phyloP scores from a whole-genome alignment of 2,797 vertebrate genomes.

The Merluccius polli region DNA sequence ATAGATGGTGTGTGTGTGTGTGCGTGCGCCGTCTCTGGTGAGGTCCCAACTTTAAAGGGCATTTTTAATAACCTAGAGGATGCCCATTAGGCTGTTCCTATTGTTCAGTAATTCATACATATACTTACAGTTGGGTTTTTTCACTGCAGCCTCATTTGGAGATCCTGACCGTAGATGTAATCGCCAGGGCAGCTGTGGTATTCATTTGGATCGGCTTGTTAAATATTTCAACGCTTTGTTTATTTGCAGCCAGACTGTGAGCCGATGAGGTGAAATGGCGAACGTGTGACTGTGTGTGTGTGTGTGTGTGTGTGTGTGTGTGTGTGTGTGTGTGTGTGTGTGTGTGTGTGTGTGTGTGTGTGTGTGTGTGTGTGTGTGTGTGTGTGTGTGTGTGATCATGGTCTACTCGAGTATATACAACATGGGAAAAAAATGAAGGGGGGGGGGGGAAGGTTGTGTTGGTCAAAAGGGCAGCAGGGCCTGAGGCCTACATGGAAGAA shows the following conservation, averaged over 20 bases:
- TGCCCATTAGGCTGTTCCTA: slow-evolving; percentile 18
- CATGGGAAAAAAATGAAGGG: slow-evolving; percentile 14
- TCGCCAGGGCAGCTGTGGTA: slow-evolving; percentile 34
- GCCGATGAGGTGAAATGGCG: slow-evolving; percentile 47
- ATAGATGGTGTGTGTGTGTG: slow-evolving; percentile 43
- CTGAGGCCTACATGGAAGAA: slow-evolving; percentile 45
- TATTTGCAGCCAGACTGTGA: slow-evolving; percentile 54
- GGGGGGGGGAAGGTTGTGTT: slow-evolving; percentile 4
- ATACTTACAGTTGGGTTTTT: slow-evolving; percentile 34
- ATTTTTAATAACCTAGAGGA: slow-evolving; percentile 37
- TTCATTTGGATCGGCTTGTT: slow-evolving; percentile 61
- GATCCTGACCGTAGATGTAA: slow-evolving; percentile 18
- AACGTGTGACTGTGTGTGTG: slow-evolving; percentile 18
- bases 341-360: slow-evolving; percentile 13
- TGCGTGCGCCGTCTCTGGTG: slow-evolving; percentile 25
- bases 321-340: slow-evolving; percentile 13
- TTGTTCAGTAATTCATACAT: slow-evolving; percentile 30
- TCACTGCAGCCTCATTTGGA: slow-evolving; percentile 28
- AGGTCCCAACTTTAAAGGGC: slow-evolving; percentile 29
- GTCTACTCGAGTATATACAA: slow-evolving; percentile 29
- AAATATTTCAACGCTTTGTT: slow-evolving; percentile 64
- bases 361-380: slow-evolving; percentile 15
- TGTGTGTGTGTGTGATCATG: slow-evolving; percentile 18
- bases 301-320: slow-evolving; percentile 8
- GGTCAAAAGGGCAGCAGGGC: slow-evolving; percentile 31